phyloP scores from a whole-genome alignment of 2,113 vertebrate genomes.

The Archilochus colubris region DNA sequence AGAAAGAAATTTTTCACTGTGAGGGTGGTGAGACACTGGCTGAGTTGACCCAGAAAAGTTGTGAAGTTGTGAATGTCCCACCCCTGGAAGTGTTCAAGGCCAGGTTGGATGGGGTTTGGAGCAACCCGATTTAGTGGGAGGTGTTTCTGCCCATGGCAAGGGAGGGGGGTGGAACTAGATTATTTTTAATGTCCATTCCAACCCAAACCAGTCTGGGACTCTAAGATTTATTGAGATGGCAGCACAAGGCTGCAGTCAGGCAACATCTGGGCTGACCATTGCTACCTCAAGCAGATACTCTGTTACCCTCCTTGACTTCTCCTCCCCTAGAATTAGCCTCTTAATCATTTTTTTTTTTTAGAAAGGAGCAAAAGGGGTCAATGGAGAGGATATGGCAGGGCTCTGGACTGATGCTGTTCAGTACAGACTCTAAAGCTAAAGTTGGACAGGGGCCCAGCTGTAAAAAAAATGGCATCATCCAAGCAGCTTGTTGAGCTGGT shows the following conservation, averaged over 20 bases:
- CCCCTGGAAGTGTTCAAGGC: too few relatives aligned
- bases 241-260: background rate
- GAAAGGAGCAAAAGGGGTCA: background rate
- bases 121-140: too few relatives aligned
- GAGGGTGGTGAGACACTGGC: too few relatives aligned
- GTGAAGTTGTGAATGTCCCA: too few relatives aligned
- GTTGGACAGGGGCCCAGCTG: background rate
- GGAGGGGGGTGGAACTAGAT: too few relatives aligned
- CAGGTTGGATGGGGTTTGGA: too few relatives aligned
- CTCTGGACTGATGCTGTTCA: background rate
- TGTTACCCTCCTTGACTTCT: background rate
- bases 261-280: background rate
- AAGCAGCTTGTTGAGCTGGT: background rate
- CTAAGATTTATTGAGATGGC: background rate
- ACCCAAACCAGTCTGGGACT: too few relatives aligned
- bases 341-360: too few relatives aligned
- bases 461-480: background rate
- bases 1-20: too few relatives aligned
- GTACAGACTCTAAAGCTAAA: background rate
- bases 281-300: rapidly evolving
- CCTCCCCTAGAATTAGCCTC: background rate
- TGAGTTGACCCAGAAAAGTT: too few relatives aligned
- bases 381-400: background rate
- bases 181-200: too few relatives aligned
- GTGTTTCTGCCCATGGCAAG: too few relatives aligned